phyloP scores from a whole-genome alignment of 2,888 invertebrate species.

The Limnephilus auricula region DNA sequence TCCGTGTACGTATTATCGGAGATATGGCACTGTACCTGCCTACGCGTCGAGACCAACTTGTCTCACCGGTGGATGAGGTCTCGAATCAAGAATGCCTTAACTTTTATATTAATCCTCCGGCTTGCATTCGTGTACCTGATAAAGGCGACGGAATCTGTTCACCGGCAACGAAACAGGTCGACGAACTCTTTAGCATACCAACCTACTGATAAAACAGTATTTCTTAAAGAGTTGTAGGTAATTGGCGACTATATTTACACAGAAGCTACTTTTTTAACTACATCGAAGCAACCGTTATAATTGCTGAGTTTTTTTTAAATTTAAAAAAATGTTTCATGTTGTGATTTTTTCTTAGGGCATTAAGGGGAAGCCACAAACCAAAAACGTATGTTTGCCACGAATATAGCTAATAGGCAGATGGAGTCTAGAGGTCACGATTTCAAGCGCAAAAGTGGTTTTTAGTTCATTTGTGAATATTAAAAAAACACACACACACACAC shows the following conservation, averaged over 20 bases:
- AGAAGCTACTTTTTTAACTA: neutral
- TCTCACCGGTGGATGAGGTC: conserved; percentile 48
- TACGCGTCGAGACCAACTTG: conserved; percentile 58
- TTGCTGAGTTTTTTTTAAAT: neutral
- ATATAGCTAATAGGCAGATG: too few relatives aligned
- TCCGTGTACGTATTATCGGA: conserved; percentile 61
- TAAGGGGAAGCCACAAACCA: too few relatives aligned
- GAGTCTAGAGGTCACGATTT: too few relatives aligned
- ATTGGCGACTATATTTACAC: neutral
- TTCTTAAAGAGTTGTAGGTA: neutral
- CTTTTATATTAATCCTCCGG: conserved; percentile 28
- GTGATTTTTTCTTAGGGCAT: neutral
- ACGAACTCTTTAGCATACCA: neutral
- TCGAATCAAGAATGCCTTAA: conserved; percentile 30
- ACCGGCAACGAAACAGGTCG: neutral
- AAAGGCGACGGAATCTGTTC: neutral
- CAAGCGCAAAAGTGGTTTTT: too few relatives aligned
- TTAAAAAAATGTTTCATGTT: neutral
- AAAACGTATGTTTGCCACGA: too few relatives aligned
- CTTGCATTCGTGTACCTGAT: conserved; percentile 2
- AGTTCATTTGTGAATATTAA: too few relatives aligned
- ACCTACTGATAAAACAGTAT: neutral
- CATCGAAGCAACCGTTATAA: neutral
- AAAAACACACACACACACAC: too few relatives aligned
- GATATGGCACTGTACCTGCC: conserved; percentile 61